A percentile compares a stretch with the other conserved stretches of the same genome.
Conservation (phyloP, 23 tunicate species). For the Ascidia mentula region DNA sequence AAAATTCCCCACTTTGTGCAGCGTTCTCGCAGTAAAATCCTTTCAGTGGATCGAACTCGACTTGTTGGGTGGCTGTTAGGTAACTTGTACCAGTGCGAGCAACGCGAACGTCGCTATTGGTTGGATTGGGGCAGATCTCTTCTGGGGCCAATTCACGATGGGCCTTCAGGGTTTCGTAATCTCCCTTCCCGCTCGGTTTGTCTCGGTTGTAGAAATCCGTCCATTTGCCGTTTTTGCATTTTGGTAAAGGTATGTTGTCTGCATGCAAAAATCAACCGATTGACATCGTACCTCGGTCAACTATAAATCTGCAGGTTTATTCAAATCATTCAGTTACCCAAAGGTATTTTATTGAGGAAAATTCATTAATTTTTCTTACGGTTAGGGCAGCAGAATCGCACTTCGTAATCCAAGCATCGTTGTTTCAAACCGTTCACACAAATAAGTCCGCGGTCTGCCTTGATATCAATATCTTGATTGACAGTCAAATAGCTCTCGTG, state of each 20-base stretch:
- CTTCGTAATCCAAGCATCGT: background rate
- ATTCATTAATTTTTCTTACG: too few species aligned
- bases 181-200: constrained; percentile 8
- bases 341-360: too few species aligned
- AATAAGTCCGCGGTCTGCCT: background rate
- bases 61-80: background rate
- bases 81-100: constrained; percentile 3
- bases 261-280: too few species aligned
- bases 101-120: background rate
- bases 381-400: background rate
- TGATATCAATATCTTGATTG: background rate
- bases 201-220: constrained; percentile 17
- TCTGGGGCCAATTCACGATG: background rate
- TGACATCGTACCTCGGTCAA: too few species aligned
- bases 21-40: background rate
- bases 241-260: background rate
- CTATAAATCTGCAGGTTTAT: too few species aligned
- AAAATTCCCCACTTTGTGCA: background rate
- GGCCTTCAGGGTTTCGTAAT: constrained; percentile 6
- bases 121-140: background rate
- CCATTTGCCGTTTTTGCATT: constrained; percentile 4
- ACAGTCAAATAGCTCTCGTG: background rate
- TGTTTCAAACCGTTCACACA: background rate
- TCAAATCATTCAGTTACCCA: too few species aligned
- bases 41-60: background rate